Base-by-base conservation (phyloP, 92 coral and sea anemone species). In the Epizoanthus scotinus region DNA sequence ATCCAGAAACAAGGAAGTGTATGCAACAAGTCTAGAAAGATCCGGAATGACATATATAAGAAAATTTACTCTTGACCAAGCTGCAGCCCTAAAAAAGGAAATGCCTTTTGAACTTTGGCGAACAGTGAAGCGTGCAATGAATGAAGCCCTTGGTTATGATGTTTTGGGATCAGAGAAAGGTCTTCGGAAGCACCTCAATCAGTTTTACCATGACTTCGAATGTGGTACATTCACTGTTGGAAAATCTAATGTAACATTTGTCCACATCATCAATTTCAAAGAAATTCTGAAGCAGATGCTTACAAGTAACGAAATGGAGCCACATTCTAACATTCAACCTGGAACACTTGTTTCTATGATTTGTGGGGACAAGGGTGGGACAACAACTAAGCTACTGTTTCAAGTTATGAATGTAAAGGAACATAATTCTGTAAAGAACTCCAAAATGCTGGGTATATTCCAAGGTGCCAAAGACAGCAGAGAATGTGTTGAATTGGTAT, bases 301-400 rank as follows among this genome's bases (percentile, higher is more conserved):
- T 8, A 8, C 7, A 44, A 44, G 50, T 6, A 13, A 10, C 7
- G 50, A 44, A 44, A 13, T 44, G 50, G 12, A 44, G 50, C 50
- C 7, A 7, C 50, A 44, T 44, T 44, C 50, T 7, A 44, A 44
- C 8, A 44, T 44, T 44, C 50, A 44, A 13, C 50, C 50, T 8
- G 50, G 50, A 0, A 44, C 50, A 10, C 50, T 44, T 44, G 50
- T 44, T 10, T 7, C 12, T 13, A 44, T 44, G 50, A 44, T 44
- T 7, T 44, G 12, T 44, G 85, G 88, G 28, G 85, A 85, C 59
- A 85, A 85, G 73, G 80, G 85, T 10, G 84, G 88, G 13, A 40
- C 27, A 67, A 64, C 88, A 26, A 84, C 88, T 34, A 84, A 84
- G 50, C 73, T 84, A 3, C 71, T 78, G 17, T 47, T 77, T 42